phyloP scores from a whole-genome alignment of 2,888 invertebrate genomes.

The Crioceris asparagi region DNA sequence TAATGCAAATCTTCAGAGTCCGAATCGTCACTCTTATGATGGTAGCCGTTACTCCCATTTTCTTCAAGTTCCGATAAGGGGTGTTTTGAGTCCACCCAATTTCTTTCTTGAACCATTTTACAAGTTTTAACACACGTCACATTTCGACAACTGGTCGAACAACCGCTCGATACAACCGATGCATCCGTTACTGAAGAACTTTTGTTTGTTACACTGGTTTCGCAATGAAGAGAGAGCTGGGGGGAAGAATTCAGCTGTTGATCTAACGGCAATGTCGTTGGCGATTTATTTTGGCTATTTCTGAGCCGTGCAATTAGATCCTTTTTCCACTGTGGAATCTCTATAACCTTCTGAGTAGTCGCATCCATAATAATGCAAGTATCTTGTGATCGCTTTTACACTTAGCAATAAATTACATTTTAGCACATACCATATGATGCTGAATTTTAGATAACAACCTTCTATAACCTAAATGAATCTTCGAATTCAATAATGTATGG shows the following conservation, averaged over 20 bases:
- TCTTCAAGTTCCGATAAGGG: slow-evolving; percentile 20
- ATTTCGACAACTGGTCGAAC: slow-evolving; percentile 13
- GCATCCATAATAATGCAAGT: too few species aligned
- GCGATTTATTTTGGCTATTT: slow-evolving; percentile 38
- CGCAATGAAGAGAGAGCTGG: slow-evolving; percentile 10
- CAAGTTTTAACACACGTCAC: slow-evolving; percentile 11
- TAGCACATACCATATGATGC: too few species aligned
- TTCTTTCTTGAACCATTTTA: slow-evolving; percentile 42
- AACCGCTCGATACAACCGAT: slow-evolving; percentile 5
- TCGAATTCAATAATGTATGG: too few species aligned
- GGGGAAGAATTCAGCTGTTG: neutral
- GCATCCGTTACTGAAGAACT: neutral
- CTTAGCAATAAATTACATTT: too few species aligned
- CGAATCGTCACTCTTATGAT: slow-evolving; percentile 36
- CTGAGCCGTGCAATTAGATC: slow-evolving; percentile 68
- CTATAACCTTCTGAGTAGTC: too few species aligned
- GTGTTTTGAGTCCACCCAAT: slow-evolving; percentile 31
- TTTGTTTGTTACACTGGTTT: neutral
- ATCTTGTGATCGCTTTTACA: too few species aligned
- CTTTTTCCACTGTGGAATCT: slow-evolving; percentile 71
- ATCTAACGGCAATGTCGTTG: slow-evolving; percentile 13
- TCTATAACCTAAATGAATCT: too few species aligned
- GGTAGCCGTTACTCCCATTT: slow-evolving; percentile 25
- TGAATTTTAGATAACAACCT: too few species aligned
- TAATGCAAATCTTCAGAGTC: slow-evolving; percentile 75